A percentile compares a stretch with the other conserved stretches of the same genome.
Conservation (phyloP, 2,888 invertebrate species). For the Octonoba sinensis region DNA sequence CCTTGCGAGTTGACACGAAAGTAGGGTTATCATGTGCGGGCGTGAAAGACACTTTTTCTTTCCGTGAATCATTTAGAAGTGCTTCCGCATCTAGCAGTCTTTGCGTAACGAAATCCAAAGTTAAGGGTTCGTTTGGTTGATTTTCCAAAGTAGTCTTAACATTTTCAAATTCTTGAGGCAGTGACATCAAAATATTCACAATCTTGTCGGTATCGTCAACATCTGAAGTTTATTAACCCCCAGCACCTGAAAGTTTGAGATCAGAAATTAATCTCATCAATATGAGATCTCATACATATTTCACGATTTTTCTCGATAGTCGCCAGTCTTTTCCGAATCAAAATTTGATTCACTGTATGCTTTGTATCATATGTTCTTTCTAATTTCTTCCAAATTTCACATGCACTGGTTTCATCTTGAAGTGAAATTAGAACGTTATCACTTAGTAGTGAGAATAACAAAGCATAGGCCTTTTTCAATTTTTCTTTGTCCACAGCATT, state of each 20-base stretch:
- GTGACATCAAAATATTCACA: constrained; percentile 8
- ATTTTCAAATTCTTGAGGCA: constrained; percentile 12
- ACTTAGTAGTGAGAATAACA: no score
- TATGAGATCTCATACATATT: no score
- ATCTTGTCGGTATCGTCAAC: neutral
- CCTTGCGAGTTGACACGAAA: neutral
- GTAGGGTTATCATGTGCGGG: neutral
- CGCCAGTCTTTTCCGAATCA: no score
- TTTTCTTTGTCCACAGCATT: no score
- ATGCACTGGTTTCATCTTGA: no score
- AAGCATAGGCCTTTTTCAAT: no score
- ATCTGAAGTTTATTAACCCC: no score
- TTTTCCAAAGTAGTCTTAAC: constrained; percentile 11
- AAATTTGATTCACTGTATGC: no score
- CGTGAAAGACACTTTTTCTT: neutral
- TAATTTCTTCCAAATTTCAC: no score
- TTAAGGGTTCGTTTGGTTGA: neutral
- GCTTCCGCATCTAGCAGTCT: neutral
- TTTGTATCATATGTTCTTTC: no score
- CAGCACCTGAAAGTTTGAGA: neutral
- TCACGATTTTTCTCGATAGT: no score
- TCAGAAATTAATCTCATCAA: neutral
- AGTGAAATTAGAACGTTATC: no score
- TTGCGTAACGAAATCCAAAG: constrained; percentile 9
- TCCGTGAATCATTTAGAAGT: neutral